phyloP scores from a whole-genome alignment of 2,113 vertebrate species.

The Toxotes chatareus region DNA sequence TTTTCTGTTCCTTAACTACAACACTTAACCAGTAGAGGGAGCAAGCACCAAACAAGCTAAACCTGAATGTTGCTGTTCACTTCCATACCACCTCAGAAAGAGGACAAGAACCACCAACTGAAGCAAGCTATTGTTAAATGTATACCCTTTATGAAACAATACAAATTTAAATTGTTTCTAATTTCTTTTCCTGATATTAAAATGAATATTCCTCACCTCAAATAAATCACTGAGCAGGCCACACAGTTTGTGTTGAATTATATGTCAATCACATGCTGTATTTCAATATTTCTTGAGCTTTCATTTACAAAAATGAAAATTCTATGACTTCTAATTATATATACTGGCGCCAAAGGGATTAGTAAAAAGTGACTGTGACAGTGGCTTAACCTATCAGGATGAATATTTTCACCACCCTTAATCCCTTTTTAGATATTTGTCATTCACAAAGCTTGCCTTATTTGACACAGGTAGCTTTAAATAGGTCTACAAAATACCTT shows the following conservation, averaged over 20 bases:
- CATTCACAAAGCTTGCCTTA: conserved; percentile 22
- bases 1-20: background rate
- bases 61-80: background rate
- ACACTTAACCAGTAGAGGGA: conserved; percentile 63
- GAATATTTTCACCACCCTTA: background rate
- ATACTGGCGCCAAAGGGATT: background rate
- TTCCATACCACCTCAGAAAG: background rate
- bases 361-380: background rate
- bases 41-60: conserved; percentile 46
- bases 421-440: conserved; percentile 23
- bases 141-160: conserved; percentile 21
- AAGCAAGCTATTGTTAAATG: background rate
- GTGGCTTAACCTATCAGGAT: background rate
- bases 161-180: background rate
- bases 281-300: background rate
- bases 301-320: background rate
- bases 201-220: background rate
- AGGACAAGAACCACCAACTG: background rate
- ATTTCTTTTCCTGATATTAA: background rate
- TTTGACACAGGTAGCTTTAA: conserved; percentile 32
- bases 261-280: background rate
- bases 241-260: background rate
- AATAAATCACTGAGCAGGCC: background rate
- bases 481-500: conserved; percentile 48
- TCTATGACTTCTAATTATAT: background rate